phyloP scores from a whole-genome alignment of 1,140 invertebrate species.

The Drosophila gunungcola region DNA sequence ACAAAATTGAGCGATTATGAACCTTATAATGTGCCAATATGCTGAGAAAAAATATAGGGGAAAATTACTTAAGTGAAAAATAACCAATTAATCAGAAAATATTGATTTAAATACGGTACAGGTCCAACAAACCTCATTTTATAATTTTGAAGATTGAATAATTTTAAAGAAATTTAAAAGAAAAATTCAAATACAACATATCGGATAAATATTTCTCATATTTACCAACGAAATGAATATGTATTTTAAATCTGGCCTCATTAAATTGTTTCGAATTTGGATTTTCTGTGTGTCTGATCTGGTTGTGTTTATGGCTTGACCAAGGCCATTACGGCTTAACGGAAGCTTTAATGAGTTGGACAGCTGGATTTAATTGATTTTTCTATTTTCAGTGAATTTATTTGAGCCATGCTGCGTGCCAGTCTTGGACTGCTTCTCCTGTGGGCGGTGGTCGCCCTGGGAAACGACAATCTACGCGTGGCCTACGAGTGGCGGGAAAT shows the following conservation, averaged over 20 bases:
- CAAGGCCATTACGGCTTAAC: conserved; percentile 37
- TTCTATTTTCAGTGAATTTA: conserved; percentile 32
- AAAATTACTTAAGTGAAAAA: too few relatives aligned
- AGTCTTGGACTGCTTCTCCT: conserved; percentile 37
- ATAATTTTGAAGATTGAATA: too few relatives aligned
- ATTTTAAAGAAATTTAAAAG: too few relatives aligned
- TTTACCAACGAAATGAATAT: too few relatives aligned
- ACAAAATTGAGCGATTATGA: conserved; percentile 23
- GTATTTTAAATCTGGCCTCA: too few relatives aligned
- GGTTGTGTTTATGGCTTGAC: conserved; percentile 28
- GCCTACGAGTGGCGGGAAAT: conserved; percentile 90
- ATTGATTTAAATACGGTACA: too few relatives aligned
- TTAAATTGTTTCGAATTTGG: not conserved
- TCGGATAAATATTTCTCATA: not conserved
- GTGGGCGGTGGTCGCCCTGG: conserved; percentile 40
- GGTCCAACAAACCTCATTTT: too few relatives aligned
- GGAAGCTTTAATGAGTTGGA: conserved; percentile 33
- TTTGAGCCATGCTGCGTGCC: conserved; percentile 40
- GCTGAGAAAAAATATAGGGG: not conserved
- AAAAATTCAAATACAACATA: too few relatives aligned
- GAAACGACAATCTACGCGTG: conserved; percentile 88
- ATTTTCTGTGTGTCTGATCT: conserved; percentile 17
- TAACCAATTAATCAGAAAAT: too few relatives aligned
- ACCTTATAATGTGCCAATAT: conserved; percentile 4
- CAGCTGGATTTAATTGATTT: conserved; percentile 29